Percentiles rank a stretch among this genome's conserved stretches.
Conservation (phyloP, 1,140 invertebrate genomes). For the Rhagoletis pomonella region DNA sequence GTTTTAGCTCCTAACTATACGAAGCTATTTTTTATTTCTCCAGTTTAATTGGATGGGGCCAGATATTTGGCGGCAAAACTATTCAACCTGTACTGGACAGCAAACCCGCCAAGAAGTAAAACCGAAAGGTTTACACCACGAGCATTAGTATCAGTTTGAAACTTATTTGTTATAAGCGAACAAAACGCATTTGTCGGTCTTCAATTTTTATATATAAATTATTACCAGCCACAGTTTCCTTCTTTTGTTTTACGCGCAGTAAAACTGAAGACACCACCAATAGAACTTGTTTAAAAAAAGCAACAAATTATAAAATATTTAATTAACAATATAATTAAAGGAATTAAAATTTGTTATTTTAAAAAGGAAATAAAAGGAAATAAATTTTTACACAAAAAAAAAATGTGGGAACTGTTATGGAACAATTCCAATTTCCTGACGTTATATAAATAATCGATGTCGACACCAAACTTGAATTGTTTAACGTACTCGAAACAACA, state of each 20-base stretch:
- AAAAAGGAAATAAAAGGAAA: conserved; percentile 41
- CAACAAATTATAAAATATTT: conserved; percentile 32
- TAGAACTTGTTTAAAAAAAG: conserved; percentile 11
- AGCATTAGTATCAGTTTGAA: not conserved
- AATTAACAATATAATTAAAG: conserved; percentile 36
- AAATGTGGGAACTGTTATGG: too few species aligned
- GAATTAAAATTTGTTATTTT: conserved; percentile 40
- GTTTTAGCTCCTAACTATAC: too few species aligned
- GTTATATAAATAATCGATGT: too few species aligned
- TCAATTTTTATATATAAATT: conserved; percentile 48
- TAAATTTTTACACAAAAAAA: conserved; percentile 46
- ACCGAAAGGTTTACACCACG: not conserved
- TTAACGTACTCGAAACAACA: too few species aligned
- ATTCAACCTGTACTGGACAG: conserved; percentile 67
- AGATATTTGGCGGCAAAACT: conserved; percentile 91
- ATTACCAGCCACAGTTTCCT: not conserved
- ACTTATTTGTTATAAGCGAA: conserved; percentile 36
- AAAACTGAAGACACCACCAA: not conserved
- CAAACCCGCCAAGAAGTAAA: conserved; percentile 30
- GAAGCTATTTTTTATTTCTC: conserved; percentile 63
- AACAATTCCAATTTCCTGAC: too few species aligned
- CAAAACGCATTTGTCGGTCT: conserved; percentile 5
- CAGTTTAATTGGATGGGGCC: conserved; percentile 97
- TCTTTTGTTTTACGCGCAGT: conserved; percentile 4
- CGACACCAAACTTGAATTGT: too few species aligned